Evolutionary conservation across 2,113 vertebrate genomes (phyloP).

Genomic region (Cathartes aura): DNA sequence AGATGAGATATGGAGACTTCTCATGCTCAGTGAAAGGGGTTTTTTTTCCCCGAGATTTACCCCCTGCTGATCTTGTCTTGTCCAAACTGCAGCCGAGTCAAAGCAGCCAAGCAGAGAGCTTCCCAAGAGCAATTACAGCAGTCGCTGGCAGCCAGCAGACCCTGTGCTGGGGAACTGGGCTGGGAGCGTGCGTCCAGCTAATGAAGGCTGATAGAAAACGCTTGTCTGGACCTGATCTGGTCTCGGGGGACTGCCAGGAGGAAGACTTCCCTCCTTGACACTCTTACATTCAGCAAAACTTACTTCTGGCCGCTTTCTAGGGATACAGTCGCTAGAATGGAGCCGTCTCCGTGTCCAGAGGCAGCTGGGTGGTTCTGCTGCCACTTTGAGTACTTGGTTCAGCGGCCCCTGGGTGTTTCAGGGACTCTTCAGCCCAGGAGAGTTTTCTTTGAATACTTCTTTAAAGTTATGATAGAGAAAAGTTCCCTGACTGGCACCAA

Average conservation of each 20-base stretch:
- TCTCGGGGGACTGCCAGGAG: neutral
- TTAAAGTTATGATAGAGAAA: rapidly evolving
- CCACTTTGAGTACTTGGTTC: rapidly evolving
- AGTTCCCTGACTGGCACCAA: neutral
- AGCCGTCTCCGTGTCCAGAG: neutral
- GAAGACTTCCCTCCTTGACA: neutral
- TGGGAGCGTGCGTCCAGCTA: neutral
- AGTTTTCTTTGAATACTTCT: neutral
- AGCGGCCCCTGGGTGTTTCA: rapidly evolving
- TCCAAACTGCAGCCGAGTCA: neutral
- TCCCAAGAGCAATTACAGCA: neutral
- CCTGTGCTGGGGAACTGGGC: neutral
- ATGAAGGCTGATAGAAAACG: neutral
- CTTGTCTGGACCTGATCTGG: neutral
- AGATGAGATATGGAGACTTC: neutral
- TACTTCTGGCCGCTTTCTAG: neutral
- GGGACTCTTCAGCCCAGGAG: neutral
- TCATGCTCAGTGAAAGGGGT: rapidly evolving
- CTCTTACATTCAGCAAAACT: neutral
- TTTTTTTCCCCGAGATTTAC: neutral
- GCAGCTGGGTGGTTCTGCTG: neutral
- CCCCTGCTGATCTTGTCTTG: neutral
- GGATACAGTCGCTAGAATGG: rapidly evolving
- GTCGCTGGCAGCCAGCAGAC: neutral
- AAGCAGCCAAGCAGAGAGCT: neutral